Evolutionary conservation across 2,797 vertebrate genomes (phyloP).

Genomic region (Oophaga sylvatica): DNA sequence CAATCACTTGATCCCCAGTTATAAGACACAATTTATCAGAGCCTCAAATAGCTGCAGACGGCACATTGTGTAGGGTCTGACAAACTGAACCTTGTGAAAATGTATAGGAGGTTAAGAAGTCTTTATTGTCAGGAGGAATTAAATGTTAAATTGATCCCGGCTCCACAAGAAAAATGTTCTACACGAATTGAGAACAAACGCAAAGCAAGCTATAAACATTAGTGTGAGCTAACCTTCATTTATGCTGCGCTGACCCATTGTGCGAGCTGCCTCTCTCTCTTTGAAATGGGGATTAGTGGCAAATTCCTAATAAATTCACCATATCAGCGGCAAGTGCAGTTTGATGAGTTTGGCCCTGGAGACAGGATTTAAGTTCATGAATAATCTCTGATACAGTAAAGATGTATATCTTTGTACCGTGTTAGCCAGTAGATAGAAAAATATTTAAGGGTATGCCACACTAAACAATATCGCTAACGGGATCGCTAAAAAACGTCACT

Average conservation of each 20-base stretch:
- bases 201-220: slow-evolving; percentile 19
- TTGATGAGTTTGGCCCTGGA: slow-evolving; percentile 22
- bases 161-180: slow-evolving; percentile 27
- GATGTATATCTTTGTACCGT: too few species aligned
- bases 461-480: too few species aligned
- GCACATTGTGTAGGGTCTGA: slow-evolving; percentile 24
- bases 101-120: background rate
- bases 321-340: slow-evolving; percentile 19
- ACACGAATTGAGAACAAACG: background rate
- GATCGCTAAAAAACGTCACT: too few species aligned
- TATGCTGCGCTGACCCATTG: slow-evolving; percentile 17
- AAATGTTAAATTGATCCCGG: slow-evolving; percentile 31
- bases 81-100: background rate
- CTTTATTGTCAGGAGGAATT: slow-evolving; percentile 14
- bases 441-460: too few species aligned
- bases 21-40: slow-evolving; percentile 17
- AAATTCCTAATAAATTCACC: slow-evolving; percentile 39
- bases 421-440: too few species aligned
- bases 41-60: background rate
- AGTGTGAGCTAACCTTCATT: slow-evolving; percentile 13
- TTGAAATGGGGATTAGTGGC: slow-evolving; percentile 43
- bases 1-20: background rate
- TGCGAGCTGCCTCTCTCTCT: slow-evolving; percentile 6
- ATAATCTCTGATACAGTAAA: slow-evolving; percentile 48
- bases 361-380: slow-evolving; percentile 26